These are phyloP conservation scores for Oryzias melastigma DNA, from an alignment of 2,113 vertebrate genomes.

Conservation along the genomic window DNA sequence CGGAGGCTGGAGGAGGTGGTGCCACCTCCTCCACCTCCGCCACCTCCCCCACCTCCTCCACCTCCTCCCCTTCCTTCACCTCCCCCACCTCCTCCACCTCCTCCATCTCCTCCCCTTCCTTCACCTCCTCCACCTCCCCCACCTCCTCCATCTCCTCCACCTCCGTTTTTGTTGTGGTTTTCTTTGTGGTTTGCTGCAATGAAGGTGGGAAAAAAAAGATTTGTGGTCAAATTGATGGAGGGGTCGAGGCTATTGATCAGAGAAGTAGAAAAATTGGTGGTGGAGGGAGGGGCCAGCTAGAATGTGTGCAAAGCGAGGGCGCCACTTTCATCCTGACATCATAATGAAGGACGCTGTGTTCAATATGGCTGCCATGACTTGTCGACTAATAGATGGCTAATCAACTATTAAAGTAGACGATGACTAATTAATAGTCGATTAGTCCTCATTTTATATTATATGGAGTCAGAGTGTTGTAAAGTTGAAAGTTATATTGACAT, in stretches of 20 bases:
- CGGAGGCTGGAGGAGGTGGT: constrained; percentile 2
- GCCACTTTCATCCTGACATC: constrained; percentile 29
- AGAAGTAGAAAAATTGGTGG: constrained; percentile 36
- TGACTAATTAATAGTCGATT: too few species aligned
- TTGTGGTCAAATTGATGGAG: constrained; percentile 70
- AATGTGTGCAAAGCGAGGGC: constrained; percentile 31
- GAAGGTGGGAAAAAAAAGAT: constrained; percentile 64
- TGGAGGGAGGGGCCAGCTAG: constrained; percentile 18
- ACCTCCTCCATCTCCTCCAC: background rate
- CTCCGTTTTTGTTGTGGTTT: constrained; percentile 10
- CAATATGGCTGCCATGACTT: background rate
- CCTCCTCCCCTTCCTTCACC: background rate
- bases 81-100: background rate
- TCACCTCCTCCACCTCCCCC: background rate
- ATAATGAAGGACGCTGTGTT: constrained; percentile 9
- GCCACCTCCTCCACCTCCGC: constrained; percentile 1
- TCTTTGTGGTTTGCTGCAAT: constrained; percentile 4
- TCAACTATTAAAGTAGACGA: too few species aligned
- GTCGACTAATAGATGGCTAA: too few species aligned
- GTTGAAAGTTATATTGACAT: too few species aligned
- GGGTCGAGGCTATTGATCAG: constrained; percentile 72
- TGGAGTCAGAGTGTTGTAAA: too few species aligned
- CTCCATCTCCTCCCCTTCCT: too few species aligned
- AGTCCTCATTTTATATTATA: too few species aligned
- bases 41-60: background rate